Evolutionary conservation across 1,140 invertebrate genomes (phyloP).

Genomic region (Latrodectus geometricus): DNA sequence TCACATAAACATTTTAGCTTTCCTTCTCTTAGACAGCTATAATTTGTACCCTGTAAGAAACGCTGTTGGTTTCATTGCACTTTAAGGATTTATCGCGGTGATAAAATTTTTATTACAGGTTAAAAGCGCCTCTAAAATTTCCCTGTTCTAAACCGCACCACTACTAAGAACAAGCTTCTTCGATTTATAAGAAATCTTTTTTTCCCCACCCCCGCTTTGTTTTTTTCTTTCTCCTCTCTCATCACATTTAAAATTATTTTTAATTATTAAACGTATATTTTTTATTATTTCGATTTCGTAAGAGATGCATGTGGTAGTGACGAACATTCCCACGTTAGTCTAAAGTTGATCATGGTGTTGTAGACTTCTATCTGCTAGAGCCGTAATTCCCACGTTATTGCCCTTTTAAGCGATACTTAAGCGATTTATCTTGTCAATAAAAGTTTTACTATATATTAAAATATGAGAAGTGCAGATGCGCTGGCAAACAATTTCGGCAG

Average conservation of each 20-base stretch:
- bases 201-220: not conserved
- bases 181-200: conserved; percentile 36
- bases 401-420: conserved; percentile 61
- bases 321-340: not conserved
- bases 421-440: conserved; percentile 62
- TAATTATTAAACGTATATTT: not conserved
- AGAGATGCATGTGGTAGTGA: not conserved
- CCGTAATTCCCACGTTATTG: conserved; percentile 57
- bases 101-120: conserved; percentile 60
- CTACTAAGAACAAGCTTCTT: not conserved
- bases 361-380: conserved; percentile 33
- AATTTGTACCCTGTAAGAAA: conserved; percentile 56
- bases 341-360: conserved; percentile 11
- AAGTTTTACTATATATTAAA: conserved; percentile 62
- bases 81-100: conserved; percentile 57
- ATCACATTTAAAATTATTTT: not conserved
- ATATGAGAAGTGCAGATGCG: conserved; percentile 39
- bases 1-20: conserved; percentile 59
- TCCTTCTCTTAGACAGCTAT: conserved; percentile 33
- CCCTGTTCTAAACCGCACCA: conserved; percentile 17
- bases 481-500: conserved; percentile 29
- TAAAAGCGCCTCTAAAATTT: conserved; percentile 53
- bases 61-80: conserved; percentile 60
- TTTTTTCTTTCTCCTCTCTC: not conserved
- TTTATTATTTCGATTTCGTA: not conserved